Conservation (phyloP, 2,888 invertebrate genomes). For the Pecten maximus region DNA sequence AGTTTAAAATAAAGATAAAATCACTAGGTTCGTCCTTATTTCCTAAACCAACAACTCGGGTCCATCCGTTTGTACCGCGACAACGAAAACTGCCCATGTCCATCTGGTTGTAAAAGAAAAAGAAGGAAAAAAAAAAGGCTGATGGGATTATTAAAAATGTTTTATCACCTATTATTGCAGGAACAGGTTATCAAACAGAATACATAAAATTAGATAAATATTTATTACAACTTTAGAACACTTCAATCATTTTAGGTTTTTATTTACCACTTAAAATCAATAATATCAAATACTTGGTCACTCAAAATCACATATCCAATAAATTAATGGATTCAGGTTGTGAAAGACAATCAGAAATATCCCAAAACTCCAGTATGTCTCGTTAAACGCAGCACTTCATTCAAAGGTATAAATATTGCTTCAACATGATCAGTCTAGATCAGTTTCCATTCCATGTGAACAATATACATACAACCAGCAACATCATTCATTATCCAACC, state of each 20-base stretch:
- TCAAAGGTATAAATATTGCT: neutral
- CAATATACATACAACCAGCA: neutral
- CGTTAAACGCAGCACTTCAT: neutral
- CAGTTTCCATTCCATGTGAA: neutral
- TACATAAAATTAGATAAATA: too few species aligned
- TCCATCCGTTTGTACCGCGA: too few species aligned
- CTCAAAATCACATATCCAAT: slow-evolving; percentile 30
- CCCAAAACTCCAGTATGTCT: neutral
- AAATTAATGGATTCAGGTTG: slow-evolving; percentile 5
- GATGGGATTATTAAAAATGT: too few species aligned
- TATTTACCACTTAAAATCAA: slow-evolving; percentile 26
- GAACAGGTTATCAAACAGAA: too few species aligned
- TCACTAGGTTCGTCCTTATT: too few species aligned
- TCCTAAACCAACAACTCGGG: too few species aligned
- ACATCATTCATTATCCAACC: neutral
- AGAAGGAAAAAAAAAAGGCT: too few species aligned
- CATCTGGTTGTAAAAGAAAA: too few species aligned
- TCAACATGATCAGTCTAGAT: neutral
- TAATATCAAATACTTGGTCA: slow-evolving; percentile 33
- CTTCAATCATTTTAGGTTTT: neutral
- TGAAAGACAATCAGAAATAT: slow-evolving; percentile 11
- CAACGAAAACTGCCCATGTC: too few species aligned
- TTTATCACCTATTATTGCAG: too few species aligned
- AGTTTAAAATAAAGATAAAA: too few species aligned
- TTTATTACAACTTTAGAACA: neutral